These are phyloP conservation scores for Rhipidura dahli DNA, from an alignment of 2,113 vertebrate genomes.

Conservation along the genomic window DNA sequence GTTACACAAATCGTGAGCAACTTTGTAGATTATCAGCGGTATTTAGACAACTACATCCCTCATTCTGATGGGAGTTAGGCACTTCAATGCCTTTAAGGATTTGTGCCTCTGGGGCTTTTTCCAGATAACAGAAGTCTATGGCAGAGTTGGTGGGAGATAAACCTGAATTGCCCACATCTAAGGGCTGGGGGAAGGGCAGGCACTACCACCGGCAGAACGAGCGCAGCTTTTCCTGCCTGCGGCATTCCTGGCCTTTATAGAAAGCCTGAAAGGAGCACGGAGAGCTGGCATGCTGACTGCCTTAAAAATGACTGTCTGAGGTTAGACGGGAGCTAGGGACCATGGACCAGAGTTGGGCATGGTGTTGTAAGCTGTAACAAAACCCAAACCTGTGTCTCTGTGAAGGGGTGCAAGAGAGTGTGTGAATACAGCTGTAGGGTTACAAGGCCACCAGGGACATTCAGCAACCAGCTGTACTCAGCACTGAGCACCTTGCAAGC, in stretches of 20 bases:
- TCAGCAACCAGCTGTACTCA: not conserved
- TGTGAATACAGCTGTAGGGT: too few species aligned
- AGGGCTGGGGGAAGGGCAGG: slow-evolving; percentile 34
- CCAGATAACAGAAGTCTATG: slow-evolving; percentile 44
- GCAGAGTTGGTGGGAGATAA: slow-evolving; percentile 43
- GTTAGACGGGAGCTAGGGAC: not conserved
- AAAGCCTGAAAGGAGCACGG: not conserved
- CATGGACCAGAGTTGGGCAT: accelerated
- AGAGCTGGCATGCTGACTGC: not conserved
- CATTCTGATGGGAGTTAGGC: slow-evolving; percentile 57
- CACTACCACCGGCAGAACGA: not conserved
- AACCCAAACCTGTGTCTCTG: not conserved
- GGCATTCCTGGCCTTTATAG: not conserved
- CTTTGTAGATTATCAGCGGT: slow-evolving; percentile 44
- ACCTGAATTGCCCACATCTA: slow-evolving; percentile 47
- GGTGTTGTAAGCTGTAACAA: not conserved
- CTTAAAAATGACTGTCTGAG: accelerated
- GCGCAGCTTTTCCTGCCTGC: not conserved
- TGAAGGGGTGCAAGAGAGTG: not conserved
- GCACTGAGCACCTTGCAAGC: not conserved
- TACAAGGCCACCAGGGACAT: not conserved
- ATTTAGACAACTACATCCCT: slow-evolving; percentile 54
- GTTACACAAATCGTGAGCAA: slow-evolving; percentile 29
- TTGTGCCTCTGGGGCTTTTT: slow-evolving; percentile 42
- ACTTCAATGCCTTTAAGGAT: slow-evolving; percentile 56